These are phyloP conservation scores for Drosophila antonietae DNA, from an alignment of 2,888 invertebrate species.

Conservation along the genomic window DNA sequence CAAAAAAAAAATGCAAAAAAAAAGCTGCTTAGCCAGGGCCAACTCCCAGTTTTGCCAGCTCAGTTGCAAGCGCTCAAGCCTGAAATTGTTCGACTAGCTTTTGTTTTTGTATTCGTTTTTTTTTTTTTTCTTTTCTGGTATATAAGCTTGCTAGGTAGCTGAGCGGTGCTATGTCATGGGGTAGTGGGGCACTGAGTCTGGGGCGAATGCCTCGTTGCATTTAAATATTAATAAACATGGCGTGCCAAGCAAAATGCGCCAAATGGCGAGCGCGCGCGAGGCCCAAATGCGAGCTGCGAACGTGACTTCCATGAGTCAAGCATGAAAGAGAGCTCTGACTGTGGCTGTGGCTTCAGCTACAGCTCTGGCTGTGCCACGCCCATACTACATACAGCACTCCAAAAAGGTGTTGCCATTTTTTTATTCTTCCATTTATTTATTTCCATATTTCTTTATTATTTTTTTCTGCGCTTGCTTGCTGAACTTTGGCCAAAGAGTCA, in stretches of 20 bases:
- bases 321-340: constrained; percentile 30
- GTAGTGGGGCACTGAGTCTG: constrained; percentile 43
- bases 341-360: not conserved
- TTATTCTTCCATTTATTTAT: not conserved
- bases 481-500: constrained; percentile 76
- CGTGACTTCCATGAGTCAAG: constrained; percentile 76
- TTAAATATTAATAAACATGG: constrained; percentile 81
- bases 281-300: constrained; percentile 55
- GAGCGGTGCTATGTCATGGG: not conserved
- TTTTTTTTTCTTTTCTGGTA: not conserved
- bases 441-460: constrained; percentile 3
- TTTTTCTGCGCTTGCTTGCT: constrained; percentile 23
- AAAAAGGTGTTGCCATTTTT: constrained; percentile 45
- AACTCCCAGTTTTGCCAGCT: constrained; percentile 42
- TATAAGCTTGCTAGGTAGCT: constrained; percentile 5
- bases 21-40: constrained; percentile 17
- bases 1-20: not conserved
- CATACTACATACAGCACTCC: constrained; percentile 1
- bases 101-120: not conserved
- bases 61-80: constrained; percentile 61
- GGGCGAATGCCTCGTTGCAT: constrained; percentile 76
- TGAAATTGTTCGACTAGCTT: constrained; percentile 67
- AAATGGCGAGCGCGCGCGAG: constrained; percentile 57
- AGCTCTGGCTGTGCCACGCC: constrained; percentile 11
- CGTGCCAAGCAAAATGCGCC: constrained; percentile 74